These are phyloP conservation scores for Tanytarsus gracilentus DNA, from an alignment of 2,888 invertebrate species.

Conservation along the genomic window DNA sequence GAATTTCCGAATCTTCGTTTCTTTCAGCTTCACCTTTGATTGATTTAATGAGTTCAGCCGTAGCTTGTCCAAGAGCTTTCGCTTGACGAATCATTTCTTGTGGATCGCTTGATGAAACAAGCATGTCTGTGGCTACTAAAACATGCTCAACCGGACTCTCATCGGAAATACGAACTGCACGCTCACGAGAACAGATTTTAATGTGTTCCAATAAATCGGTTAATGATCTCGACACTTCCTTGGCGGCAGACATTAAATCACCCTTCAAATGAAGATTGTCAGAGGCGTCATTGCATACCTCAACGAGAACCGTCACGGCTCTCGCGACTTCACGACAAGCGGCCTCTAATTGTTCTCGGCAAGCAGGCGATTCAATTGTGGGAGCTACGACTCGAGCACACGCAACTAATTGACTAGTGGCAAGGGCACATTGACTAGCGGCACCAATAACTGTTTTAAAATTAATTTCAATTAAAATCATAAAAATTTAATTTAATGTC, in stretches of 20 bases:
- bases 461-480: not conserved
- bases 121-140: conserved; percentile 76
- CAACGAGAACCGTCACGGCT: conserved; percentile 82
- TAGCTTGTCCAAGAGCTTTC: conserved; percentile 82
- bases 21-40: conserved; percentile 93
- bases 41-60: conserved; percentile 84
- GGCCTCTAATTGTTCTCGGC: conserved; percentile 82
- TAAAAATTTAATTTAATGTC: not conserved
- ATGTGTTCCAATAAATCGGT: conserved; percentile 86
- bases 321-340: conserved; percentile 89
- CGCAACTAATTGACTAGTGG: conserved; percentile 95
- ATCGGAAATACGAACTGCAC: conserved; percentile 56
- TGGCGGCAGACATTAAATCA: conserved; percentile 74
- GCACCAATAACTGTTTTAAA: conserved; percentile 68
- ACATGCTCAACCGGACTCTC: conserved; percentile 85
- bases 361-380: conserved; percentile 68
- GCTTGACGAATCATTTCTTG: conserved; percentile 94
- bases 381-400: conserved; percentile 91
- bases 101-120: conserved; percentile 78
- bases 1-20: conserved; percentile 78
- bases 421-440: conserved; percentile 93
- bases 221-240: conserved; percentile 78
- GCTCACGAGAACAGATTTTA: conserved; percentile 57
- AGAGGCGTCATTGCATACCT: conserved; percentile 65
- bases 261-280: conserved; percentile 60